Base-by-base conservation (phyloP, 2,888 invertebrate genomes). In the Drosophila nr. medialis region DNA sequence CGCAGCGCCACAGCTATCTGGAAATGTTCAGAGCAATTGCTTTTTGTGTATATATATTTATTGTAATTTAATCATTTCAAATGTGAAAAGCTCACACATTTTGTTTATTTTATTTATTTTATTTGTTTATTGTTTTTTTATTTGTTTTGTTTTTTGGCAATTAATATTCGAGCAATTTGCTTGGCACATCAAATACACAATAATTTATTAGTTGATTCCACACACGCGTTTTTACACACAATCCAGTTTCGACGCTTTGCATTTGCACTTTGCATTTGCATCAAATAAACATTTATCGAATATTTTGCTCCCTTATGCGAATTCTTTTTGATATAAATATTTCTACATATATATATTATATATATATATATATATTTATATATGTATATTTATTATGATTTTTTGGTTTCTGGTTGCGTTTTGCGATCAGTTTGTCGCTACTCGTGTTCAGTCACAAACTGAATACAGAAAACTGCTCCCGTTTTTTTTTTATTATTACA, bases 201-300 rank as follows among this genome's bases (percentile, higher is more conserved):
- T 15, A 75, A 75, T 66, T 75, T 62, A 75, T 72, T 75, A 63
- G 61, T 51, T 36, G 8, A 24, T 32, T 32, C 64, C 66, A 63
- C 72, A 63, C 72, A 72, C 53, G 51, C 63, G 38, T 10, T 27
- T 21, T 55, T 51, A 69, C 40, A 56, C 36, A 42, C 48, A 55
- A 62, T 64, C 76, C 73, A 82, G 85, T 70, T 69, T 48, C 48
- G 53, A 67, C 70, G 77, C 67, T 70, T 32, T 32, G 32, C 32
- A 32, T 32, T 75, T 80, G 68, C 86, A 84, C 81, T 86, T 75
- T 62, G 65, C 40, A 80, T 83, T 81, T 83, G 64, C 83, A 80
- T 81, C 54, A 68, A 80, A 66, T 66, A 61, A 51, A 60, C 50
- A 81, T 78, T 78, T 67, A 11, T 67, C 50, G 58, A 36, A 24